Conservation (phyloP, 1,140 invertebrate genomes). For the Drosophila obscura region DNA sequence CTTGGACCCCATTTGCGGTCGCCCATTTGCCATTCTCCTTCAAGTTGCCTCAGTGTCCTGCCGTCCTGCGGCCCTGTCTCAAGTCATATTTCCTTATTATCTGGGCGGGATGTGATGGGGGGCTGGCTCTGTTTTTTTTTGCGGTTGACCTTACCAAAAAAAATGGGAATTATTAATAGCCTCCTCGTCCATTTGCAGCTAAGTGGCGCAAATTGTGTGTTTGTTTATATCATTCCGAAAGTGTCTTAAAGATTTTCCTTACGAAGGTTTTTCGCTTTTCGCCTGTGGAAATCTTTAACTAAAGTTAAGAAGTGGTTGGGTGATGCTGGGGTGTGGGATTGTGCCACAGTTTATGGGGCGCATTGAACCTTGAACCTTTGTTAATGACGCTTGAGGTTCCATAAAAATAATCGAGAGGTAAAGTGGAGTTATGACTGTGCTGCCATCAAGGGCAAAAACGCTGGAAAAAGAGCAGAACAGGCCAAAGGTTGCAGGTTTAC, state of each 20-base stretch:
- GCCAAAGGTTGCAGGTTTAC: no score
- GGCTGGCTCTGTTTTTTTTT: slow-evolving; percentile 61
- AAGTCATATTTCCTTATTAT: slow-evolving; percentile 82
- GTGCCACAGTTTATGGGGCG: slow-evolving; percentile 57
- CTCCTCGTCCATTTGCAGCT: slow-evolving; percentile 77
- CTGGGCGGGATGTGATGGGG: slow-evolving; percentile 26
- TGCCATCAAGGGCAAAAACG: no score
- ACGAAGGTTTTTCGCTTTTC: slow-evolving; percentile 18
- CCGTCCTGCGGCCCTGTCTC: slow-evolving; percentile 36
- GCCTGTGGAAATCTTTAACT: slow-evolving; percentile 34
- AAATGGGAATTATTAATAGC: slow-evolving; percentile 75
- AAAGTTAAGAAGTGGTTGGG: slow-evolving; percentile 17
- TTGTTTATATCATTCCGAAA: slow-evolving; percentile 76
- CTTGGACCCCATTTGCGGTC: slow-evolving; percentile 16
- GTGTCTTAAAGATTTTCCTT: slow-evolving; percentile 51
- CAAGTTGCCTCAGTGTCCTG: slow-evolving; percentile 26
- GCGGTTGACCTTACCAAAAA: slow-evolving; percentile 62
- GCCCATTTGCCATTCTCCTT: slow-evolving; percentile 59
- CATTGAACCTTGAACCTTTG: slow-evolving; percentile 69
- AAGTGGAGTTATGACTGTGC: slow-evolving; percentile 5
- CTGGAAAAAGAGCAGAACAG: no score
- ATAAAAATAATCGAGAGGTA: slow-evolving; percentile 24
- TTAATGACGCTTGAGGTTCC: slow-evolving; percentile 72
- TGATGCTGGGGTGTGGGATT: not conserved
- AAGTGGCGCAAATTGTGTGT: slow-evolving; percentile 82